These are phyloP conservation scores for Apodemus sylvaticus DNA, from an alignment of 2,113 vertebrate genomes.

Conservation along the genomic window DNA sequence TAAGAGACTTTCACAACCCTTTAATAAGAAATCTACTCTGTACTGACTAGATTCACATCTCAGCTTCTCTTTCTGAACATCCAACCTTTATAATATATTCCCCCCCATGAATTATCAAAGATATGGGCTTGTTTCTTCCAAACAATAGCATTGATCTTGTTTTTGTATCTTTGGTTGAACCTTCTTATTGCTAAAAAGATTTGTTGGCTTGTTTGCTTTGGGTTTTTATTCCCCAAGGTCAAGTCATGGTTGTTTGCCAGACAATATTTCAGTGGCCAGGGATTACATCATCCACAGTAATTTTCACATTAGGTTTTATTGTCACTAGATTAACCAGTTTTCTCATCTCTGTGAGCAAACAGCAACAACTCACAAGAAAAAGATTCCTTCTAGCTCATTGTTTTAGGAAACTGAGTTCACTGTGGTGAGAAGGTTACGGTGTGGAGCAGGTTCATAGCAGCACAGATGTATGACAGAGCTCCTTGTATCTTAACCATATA, in stretches of 20 bases:
- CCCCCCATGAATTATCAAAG: not conserved
- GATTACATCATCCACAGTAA: not conserved
- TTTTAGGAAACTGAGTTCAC: not conserved
- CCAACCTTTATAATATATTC: fast-evolving
- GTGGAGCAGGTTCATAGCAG: not conserved
- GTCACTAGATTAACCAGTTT: not conserved
- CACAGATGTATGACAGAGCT: too few species aligned
- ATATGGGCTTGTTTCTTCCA: not conserved
- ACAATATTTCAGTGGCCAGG: not conserved
- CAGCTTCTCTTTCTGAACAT: not conserved
- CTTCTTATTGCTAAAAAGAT: not conserved
- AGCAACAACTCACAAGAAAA: not conserved
- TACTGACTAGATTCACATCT: not conserved
- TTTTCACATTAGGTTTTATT: not conserved
- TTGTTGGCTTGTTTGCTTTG: not conserved
- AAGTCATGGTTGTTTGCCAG: not conserved
- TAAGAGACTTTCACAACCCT: not conserved
- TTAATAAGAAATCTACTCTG: not conserved
- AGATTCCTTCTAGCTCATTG: not conserved
- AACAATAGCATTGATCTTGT: not conserved
- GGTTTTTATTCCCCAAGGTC: not conserved
- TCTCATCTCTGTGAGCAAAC: not conserved
- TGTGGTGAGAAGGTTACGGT: not conserved
- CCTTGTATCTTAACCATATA: too few species aligned
- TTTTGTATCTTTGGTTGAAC: not conserved